A percentile compares a stretch with the other conserved stretches of the same genome.
Conservation (phyloP, 2,888 invertebrate genomes). For the Mythimna lalbum region DNA sequence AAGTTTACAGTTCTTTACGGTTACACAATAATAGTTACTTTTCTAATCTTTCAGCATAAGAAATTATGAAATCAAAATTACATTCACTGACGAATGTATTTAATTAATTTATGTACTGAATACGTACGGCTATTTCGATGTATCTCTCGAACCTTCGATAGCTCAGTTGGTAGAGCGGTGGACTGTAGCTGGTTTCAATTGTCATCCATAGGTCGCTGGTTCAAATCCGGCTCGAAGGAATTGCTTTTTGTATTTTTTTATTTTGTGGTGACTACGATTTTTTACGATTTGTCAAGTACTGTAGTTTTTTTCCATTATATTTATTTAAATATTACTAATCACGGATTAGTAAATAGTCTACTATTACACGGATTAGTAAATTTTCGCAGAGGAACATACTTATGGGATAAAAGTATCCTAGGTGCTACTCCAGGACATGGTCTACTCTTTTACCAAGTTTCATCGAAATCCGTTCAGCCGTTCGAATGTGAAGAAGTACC, state of each 20-base stretch:
- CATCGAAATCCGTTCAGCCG: too few species aligned
- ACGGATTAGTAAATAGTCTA: too few species aligned
- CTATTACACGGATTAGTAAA: too few species aligned
- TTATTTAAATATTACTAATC: too few species aligned
- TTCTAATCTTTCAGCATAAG: not conserved
- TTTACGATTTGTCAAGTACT: not conserved
- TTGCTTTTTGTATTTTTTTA: conserved; percentile 2
- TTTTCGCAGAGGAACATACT: too few species aligned
- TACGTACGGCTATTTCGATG: not conserved
- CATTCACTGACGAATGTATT: not conserved
- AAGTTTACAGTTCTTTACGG: not conserved
- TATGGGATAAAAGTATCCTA: too few species aligned
- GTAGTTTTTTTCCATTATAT: too few species aligned
- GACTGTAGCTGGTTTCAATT: conserved; percentile 78
- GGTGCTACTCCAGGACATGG: too few species aligned
- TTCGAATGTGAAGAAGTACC: too few species aligned
- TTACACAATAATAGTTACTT: not conserved
- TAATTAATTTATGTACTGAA: not conserved
- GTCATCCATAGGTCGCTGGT: conserved; percentile 92
- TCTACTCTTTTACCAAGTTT: too few species aligned
- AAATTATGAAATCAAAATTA: not conserved
- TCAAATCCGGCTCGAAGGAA: conserved; percentile 92
- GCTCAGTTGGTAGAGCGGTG: conserved; percentile 90
- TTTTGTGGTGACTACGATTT: not conserved
- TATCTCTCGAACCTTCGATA: conserved; percentile 79